Conservation (phyloP, 2,113 vertebrate genomes). For the Takifugu flavidus region DNA sequence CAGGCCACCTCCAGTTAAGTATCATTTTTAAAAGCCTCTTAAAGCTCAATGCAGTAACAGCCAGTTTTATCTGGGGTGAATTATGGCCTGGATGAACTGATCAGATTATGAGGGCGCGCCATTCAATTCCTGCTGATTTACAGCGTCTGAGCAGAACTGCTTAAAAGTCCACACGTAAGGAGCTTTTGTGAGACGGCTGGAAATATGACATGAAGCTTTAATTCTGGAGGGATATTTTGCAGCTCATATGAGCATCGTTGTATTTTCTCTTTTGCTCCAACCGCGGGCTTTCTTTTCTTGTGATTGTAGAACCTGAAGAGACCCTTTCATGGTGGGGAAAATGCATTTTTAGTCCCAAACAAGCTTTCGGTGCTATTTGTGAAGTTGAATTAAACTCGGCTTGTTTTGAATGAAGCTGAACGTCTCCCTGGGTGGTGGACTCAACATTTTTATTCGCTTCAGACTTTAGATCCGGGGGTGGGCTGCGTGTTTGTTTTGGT, state of each 20-base stretch:
- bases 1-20: conserved; percentile 30
- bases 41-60: conserved; percentile 15
- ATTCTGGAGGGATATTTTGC: too few relatives aligned
- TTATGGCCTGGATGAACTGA: conserved; percentile 18
- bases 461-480: conserved; percentile 1
- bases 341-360: not conserved
- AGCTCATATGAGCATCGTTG: too few relatives aligned
- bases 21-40: conserved; percentile 46
- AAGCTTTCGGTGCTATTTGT: conserved; percentile 3
- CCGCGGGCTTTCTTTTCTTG: too few relatives aligned
- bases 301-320: too few relatives aligned
- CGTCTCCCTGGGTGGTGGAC: not conserved
- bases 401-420: not conserved
- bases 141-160: not conserved
- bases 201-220: not conserved
- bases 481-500: conserved; percentile 12
- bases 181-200: not conserved
- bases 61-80: conserved; percentile 17
- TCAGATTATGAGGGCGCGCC: conserved; percentile 39
- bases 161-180: conserved; percentile 20
- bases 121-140: conserved; percentile 26
- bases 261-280: too few relatives aligned
- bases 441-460: conserved; percentile 3
- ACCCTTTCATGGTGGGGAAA: not conserved
- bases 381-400: conserved; percentile 4